Percentiles rank a stretch among this genome's conserved stretches.
phyloP scores from a whole-genome alignment of 2,888 invertebrate genomes.

The Adelphocoris suturalis region DNA sequence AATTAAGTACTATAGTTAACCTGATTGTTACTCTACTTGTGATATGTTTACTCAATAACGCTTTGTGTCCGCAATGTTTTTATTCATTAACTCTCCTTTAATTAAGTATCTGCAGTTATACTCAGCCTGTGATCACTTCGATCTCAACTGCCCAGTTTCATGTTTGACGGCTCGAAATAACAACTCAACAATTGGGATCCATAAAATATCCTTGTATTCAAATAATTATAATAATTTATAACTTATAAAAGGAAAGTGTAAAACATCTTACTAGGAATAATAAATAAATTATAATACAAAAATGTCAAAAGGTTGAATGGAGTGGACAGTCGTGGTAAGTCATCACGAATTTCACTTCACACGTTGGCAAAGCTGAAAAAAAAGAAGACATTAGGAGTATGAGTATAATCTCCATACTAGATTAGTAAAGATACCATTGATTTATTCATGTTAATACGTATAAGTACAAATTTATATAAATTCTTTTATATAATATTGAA shows the following conservation, averaged over 20 bases:
- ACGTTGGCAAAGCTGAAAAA: neutral
- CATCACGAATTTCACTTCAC: neutral
- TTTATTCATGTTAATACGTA: too few relatives aligned
- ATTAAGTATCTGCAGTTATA: too few relatives aligned
- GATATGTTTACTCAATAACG: too few relatives aligned
- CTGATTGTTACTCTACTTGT: too few relatives aligned
- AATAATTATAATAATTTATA: constrained; percentile 36
- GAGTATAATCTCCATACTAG: too few relatives aligned
- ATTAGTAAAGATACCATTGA: too few relatives aligned
- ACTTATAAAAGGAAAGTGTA: constrained; percentile 32
- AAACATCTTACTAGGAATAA: constrained; percentile 3
- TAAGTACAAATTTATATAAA: too few relatives aligned
- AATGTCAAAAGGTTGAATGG: constrained; percentile 3
- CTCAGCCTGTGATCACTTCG: neutral
- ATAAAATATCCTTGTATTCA: constrained; percentile 61
- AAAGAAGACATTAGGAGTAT: too few relatives aligned
- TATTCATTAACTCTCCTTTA: too few relatives aligned
- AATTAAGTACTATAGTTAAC: neutral
- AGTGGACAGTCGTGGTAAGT: neutral
- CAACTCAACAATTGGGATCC: neutral
- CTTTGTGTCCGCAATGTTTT: too few relatives aligned
- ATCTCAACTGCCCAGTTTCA: neutral
- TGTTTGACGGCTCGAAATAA: neutral
- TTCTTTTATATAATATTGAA: too few relatives aligned
- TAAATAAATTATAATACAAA: constrained; percentile 47